A percentile compares a stretch with the other conserved stretches of the same genome.
phyloP scores from a whole-genome alignment of 2,113 vertebrate species.

The Oplegnathus fasciatus region DNA sequence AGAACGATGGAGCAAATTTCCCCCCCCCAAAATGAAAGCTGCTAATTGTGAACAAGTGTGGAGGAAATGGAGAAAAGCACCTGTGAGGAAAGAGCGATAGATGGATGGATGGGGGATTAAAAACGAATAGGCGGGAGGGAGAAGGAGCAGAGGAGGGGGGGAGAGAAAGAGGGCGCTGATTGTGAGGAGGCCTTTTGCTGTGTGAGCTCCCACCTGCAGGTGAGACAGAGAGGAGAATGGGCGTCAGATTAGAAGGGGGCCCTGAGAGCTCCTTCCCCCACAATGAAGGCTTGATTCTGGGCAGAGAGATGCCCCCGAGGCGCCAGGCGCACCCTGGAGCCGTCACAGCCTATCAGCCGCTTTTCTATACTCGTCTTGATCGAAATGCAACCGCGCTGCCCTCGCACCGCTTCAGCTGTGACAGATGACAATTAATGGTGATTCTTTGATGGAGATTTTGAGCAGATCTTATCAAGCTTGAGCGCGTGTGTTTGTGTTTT shows the following conservation, averaged over 20 bases:
- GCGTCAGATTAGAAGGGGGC: slow-evolving; percentile 80
- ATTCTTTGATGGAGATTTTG: slow-evolving; percentile 79
- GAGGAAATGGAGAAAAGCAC: slow-evolving; percentile 54
- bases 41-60: slow-evolving; percentile 69
- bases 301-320: slow-evolving; percentile 70
- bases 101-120: slow-evolving; percentile 69
- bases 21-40: slow-evolving; percentile 29
- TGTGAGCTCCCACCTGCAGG: slow-evolving; percentile 80
- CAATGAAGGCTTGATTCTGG: slow-evolving; percentile 81
- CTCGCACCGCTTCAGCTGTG: slow-evolving; percentile 63
- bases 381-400: slow-evolving; percentile 48
- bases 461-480: slow-evolving; percentile 66
- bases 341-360: slow-evolving; percentile 73
- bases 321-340: slow-evolving; percentile 69
- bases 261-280: slow-evolving; percentile 76
- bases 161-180: slow-evolving; percentile 43
- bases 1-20: slow-evolving; percentile 33
- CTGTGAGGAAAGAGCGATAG: slow-evolving; percentile 66
- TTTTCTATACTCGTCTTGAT: slow-evolving; percentile 52
- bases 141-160: neutral
- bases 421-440: slow-evolving; percentile 79
- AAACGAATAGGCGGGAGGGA: slow-evolving; percentile 28
- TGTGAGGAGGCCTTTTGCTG: slow-evolving; percentile 67
- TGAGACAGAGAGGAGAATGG: slow-evolving; percentile 79
- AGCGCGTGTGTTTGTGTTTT: slow-evolving; percentile 49